Evolutionary conservation across 2,888 invertebrate genomes (phyloP).

Genomic region (Cantharis rustica): DNA sequence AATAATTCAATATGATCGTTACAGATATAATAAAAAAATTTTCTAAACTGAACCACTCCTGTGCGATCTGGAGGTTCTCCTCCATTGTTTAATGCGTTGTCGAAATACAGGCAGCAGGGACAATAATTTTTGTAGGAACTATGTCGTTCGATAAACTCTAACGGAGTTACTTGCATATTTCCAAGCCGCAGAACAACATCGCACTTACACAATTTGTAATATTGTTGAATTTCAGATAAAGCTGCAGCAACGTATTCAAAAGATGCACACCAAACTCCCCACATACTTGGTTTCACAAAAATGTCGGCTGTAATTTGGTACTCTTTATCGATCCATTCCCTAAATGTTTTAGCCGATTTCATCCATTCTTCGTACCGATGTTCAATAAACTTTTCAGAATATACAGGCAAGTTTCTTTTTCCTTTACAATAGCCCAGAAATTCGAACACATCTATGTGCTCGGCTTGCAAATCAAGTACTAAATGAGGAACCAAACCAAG

Average conservation of each 20-base stretch:
- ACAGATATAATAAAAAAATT: conserved; percentile 67
- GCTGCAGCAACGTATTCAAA: conserved; percentile 51
- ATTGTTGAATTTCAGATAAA: conserved; percentile 58
- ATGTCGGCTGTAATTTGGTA: conserved; percentile 62
- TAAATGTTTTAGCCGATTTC: conserved; percentile 48
- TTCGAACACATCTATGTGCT: conserved; percentile 50
- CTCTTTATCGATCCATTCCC: conserved; percentile 60
- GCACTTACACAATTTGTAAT: conserved; percentile 57
- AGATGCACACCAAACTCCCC: conserved; percentile 61
- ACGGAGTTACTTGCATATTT: conserved; percentile 62
- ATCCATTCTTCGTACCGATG: conserved; percentile 58
- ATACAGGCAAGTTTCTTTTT: conserved; percentile 40
- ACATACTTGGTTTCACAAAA: conserved; percentile 59
- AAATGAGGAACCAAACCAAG: conserved; percentile 63
- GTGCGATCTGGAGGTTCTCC: conserved; percentile 59
- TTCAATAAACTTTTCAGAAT: conserved; percentile 49
- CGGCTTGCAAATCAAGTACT: conserved; percentile 60
- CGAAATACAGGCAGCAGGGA: conserved; percentile 61
- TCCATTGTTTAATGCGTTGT: conserved; percentile 50
- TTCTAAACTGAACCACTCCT: conserved; percentile 62
- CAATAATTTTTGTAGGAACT: conserved; percentile 62
- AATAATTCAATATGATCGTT: conserved; percentile 59
- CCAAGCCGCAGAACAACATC: conserved; percentile 59
- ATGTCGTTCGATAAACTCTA: conserved; percentile 57
- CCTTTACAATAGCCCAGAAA: conserved; percentile 55